Evolutionary conservation across 2,888 invertebrate species (phyloP), one percentile per base, ranked within the genome.

Genomic region (Orchesella flavescens): DNA sequence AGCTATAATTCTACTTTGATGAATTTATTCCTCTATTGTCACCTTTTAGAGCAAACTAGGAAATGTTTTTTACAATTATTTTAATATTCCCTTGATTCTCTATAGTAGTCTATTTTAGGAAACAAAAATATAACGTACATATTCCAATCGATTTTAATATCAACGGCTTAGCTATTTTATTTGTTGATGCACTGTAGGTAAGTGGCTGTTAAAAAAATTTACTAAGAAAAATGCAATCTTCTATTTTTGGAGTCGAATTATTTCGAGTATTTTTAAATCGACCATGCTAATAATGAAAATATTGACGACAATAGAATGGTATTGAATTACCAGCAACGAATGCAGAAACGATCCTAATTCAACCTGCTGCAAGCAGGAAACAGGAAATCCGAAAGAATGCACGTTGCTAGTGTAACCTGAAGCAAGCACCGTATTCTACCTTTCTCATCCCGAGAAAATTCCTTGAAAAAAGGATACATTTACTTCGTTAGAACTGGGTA

Each of bases 361-460:
- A 34, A 34, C n/a, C n/a, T n/a, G n/a, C n/a, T n/a, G n/a, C n/a
- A 75, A 83, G 49, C 72, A 72, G 83, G 83, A 83, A 83, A 83
- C 83, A 82, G 83, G 82, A 82, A 82, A 76, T 76, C 82, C 82
- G 82, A 76, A 81, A 23, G 46, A 75, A 78, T 77, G 57, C 34
- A 34, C 34, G 3, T 34, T 34, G 2, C 3, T 7, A 34, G 7
- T 7, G 34, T 34, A 66, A 21, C 34, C 73, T 81, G 82, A 76
- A 71, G 71, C 19, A 68, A 75, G 46, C 15, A 68, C 83, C 83
- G 66, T 83, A 81, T 57, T 53, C 24, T 55, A 13, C 24, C 61
- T 83, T 77, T 72, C 73, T 63, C 76, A 83, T 55, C 59, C 82
- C 77, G 83, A 83, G 83, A 83, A 75, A 80, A 80, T 80, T 74